Evolutionary conservation across 2,797 vertebrate genomes (phyloP).

Genomic region (Philypnodon macrostomus): DNA sequence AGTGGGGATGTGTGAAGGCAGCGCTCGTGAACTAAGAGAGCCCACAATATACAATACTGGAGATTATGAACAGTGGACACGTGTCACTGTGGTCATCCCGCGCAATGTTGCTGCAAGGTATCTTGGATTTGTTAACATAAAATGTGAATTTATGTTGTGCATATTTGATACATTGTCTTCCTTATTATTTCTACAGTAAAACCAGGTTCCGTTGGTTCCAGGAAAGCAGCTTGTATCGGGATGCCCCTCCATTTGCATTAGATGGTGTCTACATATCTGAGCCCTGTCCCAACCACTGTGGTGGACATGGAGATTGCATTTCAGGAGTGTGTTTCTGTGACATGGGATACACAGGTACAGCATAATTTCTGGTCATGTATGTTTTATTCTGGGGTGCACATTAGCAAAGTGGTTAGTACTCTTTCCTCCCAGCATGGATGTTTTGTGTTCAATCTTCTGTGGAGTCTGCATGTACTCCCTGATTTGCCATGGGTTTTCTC

Average conservation of each 20-base stretch:
- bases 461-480: no score
- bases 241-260: constrained; percentile 87
- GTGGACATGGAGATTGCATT: constrained; percentile 92
- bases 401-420: no score
- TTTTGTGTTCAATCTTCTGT: no score
- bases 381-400: no score
- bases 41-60: constrained; percentile 88
- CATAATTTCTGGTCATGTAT: no score
- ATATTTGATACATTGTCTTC: background rate
- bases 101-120: constrained; percentile 91
- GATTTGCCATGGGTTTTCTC: no score
- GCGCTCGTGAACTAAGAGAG: constrained; percentile 87
- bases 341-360: constrained; percentile 90
- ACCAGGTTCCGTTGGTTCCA: constrained; percentile 98
- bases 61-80: constrained; percentile 94
- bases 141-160: background rate
- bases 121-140: constrained; percentile 7
- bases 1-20: constrained; percentile 87
- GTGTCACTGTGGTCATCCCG: constrained; percentile 88
- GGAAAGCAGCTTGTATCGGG: constrained; percentile 88
- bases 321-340: constrained; percentile 98
- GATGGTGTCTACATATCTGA: constrained; percentile 97
- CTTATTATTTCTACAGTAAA: constrained; percentile 78
- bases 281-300: constrained; percentile 93
- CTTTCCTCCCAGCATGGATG: no score